These are phyloP conservation scores for Tetramorium simillimum DNA, from an alignment of 1,140 invertebrate genomes.

Conservation along the genomic window DNA sequence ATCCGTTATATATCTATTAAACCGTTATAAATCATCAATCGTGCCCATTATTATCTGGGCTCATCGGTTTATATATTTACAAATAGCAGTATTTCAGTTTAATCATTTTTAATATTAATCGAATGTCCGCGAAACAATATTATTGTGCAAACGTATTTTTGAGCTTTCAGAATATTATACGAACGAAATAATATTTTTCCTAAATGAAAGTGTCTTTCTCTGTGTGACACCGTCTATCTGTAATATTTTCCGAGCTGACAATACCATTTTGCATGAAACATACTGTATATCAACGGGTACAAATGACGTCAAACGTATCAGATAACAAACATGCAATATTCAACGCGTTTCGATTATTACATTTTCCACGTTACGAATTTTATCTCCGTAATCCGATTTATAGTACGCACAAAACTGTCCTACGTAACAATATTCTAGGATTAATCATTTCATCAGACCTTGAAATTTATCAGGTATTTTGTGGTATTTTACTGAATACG, in stretches of 20 bases:
- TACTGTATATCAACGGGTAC: constrained; percentile 31
- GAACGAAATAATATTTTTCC: constrained; percentile 15
- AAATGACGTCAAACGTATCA: constrained; percentile 50
- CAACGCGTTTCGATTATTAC: constrained; percentile 47
- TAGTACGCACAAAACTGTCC: constrained; percentile 1
- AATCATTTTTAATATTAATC: constrained; percentile 21
- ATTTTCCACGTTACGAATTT: constrained; percentile 53
- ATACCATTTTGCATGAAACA: constrained; percentile 15
- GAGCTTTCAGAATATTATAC: constrained; percentile 21
- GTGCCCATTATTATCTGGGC: background rate
- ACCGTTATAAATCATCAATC: background rate
- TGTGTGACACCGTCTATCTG: background rate
- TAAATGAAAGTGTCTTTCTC: background rate
- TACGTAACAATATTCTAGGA: constrained; percentile 29
- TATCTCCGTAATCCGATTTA: constrained; percentile 55
- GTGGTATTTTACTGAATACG: background rate
- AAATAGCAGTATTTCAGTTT: background rate
- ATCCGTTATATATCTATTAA: background rate
- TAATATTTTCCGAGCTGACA: constrained; percentile 50
- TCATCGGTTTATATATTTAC: background rate
- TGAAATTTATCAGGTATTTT: constrained; percentile 29
- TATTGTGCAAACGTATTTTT: background rate
- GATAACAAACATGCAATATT: constrained; percentile 49
- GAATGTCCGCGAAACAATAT: background rate
- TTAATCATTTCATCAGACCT: constrained; percentile 41